A percentile compares a stretch with the other conserved stretches of the same genome.
Evolutionary conservation across 2,113 vertebrate species (phyloP).

Genomic region (Macquaria australasica): DNA sequence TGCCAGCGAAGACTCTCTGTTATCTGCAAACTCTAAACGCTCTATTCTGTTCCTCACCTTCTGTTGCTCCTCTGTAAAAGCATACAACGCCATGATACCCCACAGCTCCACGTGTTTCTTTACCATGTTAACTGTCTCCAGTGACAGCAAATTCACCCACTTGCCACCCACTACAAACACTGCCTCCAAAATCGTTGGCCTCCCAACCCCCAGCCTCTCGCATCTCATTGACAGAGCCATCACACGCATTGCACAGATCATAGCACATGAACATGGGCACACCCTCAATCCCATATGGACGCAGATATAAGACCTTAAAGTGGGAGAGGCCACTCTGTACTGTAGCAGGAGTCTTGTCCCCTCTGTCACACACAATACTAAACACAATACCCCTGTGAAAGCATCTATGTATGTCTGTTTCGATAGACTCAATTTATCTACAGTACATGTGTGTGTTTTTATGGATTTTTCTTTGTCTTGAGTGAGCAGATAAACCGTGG

Average conservation of each 20-base stretch:
- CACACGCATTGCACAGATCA: constrained; percentile 37
- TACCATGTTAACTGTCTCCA: neutral
- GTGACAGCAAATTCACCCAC: neutral
- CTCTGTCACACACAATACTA: neutral
- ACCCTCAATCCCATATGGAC: neutral
- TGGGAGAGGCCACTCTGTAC: neutral
- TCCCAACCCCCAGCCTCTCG: neutral
- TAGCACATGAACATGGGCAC: neutral
- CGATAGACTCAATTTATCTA: neutral
- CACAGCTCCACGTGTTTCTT: neutral
- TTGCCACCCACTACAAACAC: neutral
- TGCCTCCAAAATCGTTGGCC: neutral
- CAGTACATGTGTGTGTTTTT: neutral
- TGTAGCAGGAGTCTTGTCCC: neutral
- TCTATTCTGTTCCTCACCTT: neutral
- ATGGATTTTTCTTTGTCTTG: neutral
- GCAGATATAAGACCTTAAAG: constrained; percentile 21
- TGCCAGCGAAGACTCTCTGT: constrained; percentile 2
- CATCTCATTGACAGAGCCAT: constrained; percentile 21
- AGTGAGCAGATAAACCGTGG: neutral
- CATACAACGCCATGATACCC: neutral
- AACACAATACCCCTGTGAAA: neutral
- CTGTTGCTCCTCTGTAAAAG: neutral
- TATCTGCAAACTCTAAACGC: constrained; percentile 33
- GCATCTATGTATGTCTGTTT: neutral